Evolutionary conservation across 1,140 invertebrate genomes (phyloP).

Genomic region (Drosophila sp.): DNA sequence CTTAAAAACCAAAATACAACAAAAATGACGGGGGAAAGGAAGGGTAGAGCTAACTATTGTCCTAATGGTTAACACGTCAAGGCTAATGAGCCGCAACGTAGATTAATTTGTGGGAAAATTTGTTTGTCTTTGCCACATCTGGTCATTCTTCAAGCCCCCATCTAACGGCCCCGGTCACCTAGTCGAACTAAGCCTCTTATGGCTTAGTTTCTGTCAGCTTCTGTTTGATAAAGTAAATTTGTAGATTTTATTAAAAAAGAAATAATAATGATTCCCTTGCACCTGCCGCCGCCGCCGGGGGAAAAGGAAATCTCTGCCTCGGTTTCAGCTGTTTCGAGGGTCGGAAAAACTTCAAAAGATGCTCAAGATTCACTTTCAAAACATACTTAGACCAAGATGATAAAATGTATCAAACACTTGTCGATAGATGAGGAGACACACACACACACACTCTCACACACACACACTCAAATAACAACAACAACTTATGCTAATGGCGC

Average conservation of each 20-base stretch:
- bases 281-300: neutral
- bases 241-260: neutral
- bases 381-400: slow-evolving; percentile 14
- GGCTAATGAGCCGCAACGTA: slow-evolving; percentile 70
- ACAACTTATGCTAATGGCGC: slow-evolving; percentile 76
- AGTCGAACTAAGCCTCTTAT: slow-evolving; percentile 1
- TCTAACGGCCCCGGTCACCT: neutral
- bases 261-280: neutral
- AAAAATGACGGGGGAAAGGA: neutral
- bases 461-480: slow-evolving; percentile 38
- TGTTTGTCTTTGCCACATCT: slow-evolving; percentile 34
- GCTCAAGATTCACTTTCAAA: slow-evolving; percentile 18
- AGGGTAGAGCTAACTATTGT: slow-evolving; percentile 26
- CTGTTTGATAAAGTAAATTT: slow-evolving; percentile 17
- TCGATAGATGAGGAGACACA: slow-evolving; percentile 17
- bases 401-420: slow-evolving; percentile 15
- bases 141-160: slow-evolving; percentile 36
- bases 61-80: slow-evolving; percentile 64
- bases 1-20: neutral
- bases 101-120: slow-evolving; percentile 75
- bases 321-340: neutral
- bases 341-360: slow-evolving; percentile 18
- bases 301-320: slow-evolving; percentile 7
- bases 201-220: slow-evolving; percentile 24
- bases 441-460: slow-evolving; percentile 24